Percentiles rank a stretch among this genome's conserved stretches.
Evolutionary conservation across 1,140 invertebrate genomes (phyloP).

Genomic region (Drosophila ercepeae): DNA sequence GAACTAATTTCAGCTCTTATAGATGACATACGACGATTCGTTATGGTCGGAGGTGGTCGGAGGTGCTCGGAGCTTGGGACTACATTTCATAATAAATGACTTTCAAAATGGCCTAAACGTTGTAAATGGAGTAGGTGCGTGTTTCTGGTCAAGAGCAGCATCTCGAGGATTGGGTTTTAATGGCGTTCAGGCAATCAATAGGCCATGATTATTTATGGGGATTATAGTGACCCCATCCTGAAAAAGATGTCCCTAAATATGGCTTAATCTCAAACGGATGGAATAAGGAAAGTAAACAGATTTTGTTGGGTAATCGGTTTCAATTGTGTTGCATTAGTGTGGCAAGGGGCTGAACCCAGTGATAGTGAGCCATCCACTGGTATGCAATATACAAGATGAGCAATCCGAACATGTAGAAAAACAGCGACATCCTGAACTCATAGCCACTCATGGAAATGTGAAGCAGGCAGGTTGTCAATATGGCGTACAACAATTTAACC

Average conservation of each 20-base stretch:
- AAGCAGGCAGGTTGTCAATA: conserved; percentile 7
- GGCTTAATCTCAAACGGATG: conserved; percentile 18
- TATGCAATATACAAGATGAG: neutral
- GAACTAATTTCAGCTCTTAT: conserved; percentile 69
- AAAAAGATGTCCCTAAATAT: conserved; percentile 40
- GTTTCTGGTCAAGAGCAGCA: conserved; percentile 27
- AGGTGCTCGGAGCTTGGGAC: neutral
- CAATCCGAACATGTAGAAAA: conserved; percentile 14
- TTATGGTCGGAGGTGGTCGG: conserved; percentile 19
- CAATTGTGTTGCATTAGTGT: neutral
- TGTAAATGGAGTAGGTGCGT: conserved; percentile 54
- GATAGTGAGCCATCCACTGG: neutral
- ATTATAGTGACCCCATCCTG: conserved; percentile 14
- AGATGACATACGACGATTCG: conserved; percentile 65
- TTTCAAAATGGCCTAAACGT: conserved; percentile 67
- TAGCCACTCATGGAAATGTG: conserved; percentile 52
- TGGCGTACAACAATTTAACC: conserved; percentile 6
- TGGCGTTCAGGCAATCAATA: conserved; percentile 39
- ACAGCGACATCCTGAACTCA: conserved; percentile 50
- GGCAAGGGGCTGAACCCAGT: conserved; percentile 27
- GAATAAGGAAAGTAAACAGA: neutral
- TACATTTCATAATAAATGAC: conserved; percentile 79
- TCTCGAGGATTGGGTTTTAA: conserved; percentile 34
- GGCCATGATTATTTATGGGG: conserved; percentile 51
- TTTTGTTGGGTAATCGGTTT: conserved; percentile 12